phyloP scores from a whole-genome alignment of 2,797 vertebrate genomes.

The Sebastiscus tertius region DNA sequence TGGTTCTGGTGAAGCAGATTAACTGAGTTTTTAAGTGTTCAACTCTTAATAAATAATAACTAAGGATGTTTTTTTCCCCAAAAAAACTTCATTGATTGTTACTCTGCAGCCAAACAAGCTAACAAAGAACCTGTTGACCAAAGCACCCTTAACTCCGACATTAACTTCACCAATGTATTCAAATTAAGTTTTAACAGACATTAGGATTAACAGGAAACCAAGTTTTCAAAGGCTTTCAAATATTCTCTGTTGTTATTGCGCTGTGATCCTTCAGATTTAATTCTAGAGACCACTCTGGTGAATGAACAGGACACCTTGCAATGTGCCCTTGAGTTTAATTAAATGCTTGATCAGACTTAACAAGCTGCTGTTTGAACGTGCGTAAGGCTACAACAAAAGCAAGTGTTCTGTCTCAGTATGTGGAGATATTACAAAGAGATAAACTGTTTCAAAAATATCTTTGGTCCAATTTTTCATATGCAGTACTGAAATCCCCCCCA shows the following conservation, averaged over 20 bases:
- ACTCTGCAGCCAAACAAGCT: neutral
- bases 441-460: slow-evolving; percentile 46
- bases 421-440: slow-evolving; percentile 17
- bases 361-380: slow-evolving; percentile 5
- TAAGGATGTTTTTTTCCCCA: no score
- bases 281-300: neutral
- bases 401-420: slow-evolving; percentile 1
- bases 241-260: neutral
- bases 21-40: neutral
- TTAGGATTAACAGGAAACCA: neutral
- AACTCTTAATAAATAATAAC: slow-evolving; percentile 38
- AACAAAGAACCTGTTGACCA: neutral
- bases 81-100: neutral
- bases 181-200: neutral
- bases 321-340: neutral
- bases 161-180: neutral
- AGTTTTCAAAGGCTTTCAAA: neutral
- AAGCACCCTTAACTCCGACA: neutral
- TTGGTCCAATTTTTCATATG: slow-evolving; percentile 80
- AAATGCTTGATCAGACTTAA: neutral
- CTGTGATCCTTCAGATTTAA: neutral
- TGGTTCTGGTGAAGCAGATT: neutral
- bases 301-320: neutral
- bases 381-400: slow-evolving; percentile 6
- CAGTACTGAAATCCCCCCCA: slow-evolving; percentile 37